Percentiles rank a stretch among this genome's conserved stretches.
phyloP scores from a whole-genome alignment of 2,888 invertebrate genomes.

The Eupithecia exiguata region DNA sequence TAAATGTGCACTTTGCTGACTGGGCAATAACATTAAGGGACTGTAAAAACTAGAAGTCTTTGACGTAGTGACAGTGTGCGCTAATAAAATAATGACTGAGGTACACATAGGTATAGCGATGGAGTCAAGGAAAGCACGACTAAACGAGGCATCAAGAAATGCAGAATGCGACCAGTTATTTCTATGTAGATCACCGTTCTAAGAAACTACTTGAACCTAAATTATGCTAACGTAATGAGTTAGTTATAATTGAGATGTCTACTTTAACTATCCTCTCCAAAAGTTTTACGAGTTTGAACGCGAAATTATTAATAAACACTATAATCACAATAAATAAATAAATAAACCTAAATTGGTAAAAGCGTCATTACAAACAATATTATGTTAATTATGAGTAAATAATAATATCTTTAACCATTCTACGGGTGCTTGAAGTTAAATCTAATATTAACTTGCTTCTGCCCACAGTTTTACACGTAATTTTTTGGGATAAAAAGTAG shows the following conservation, averaged over 20 bases:
- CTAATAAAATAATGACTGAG: background rate
- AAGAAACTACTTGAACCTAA: conserved; percentile 17
- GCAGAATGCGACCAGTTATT: conserved; percentile 29
- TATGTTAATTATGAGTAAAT: background rate
- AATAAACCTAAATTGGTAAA: background rate
- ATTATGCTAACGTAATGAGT: conserved; percentile 31
- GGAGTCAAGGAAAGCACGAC: background rate
- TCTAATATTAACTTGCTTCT: background rate
- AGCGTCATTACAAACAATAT: background rate
- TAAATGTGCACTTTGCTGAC: background rate
- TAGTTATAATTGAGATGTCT: conserved; percentile 22
- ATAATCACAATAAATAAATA: conserved; percentile 6
- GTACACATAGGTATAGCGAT: too few species aligned
- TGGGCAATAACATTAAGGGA: background rate
- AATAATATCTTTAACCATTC: background rate
- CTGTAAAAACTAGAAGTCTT: background rate
- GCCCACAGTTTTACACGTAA: background rate
- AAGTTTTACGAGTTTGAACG: background rate
- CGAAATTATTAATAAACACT: conserved; percentile 6
- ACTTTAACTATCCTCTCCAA: conserved; percentile 6
- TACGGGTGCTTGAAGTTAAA: background rate
- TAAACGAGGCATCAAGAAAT: conserved; percentile 5
- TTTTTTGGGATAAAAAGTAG: too few species aligned
- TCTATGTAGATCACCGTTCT: conserved; percentile 34
- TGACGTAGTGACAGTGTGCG: background rate